phyloP scores from a whole-genome alignment of 2,797 vertebrate species.

The Saguinus oedipus region DNA sequence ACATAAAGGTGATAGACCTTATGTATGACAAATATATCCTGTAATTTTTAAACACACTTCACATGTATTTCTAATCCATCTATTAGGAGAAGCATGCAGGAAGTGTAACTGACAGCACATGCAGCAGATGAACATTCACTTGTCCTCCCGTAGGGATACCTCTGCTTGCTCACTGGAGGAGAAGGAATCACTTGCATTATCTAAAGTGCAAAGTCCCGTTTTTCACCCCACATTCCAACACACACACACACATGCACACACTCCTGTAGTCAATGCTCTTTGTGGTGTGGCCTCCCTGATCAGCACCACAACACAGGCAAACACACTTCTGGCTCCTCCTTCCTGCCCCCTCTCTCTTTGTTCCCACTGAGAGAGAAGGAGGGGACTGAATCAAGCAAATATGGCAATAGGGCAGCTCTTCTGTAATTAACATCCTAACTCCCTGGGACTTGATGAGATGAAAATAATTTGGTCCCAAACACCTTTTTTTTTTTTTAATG shows the following conservation, averaged over 20 bases:
- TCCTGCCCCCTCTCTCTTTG: not conserved
- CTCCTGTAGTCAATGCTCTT: not conserved
- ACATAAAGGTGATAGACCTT: not conserved
- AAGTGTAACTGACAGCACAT: not conserved
- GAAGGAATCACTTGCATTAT: not conserved
- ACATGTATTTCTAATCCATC: not conserved
- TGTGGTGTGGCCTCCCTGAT: not conserved
- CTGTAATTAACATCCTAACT: not conserved
- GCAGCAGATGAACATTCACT: not conserved
- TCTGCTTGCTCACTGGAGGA: not conserved
- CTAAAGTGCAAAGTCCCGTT: not conserved
- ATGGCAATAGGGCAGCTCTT: not conserved
- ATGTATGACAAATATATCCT: not conserved
- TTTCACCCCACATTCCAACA: not conserved
- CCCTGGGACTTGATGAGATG: not conserved
- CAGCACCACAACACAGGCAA: not conserved
- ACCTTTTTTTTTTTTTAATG: not conserved
- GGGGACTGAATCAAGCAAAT: not conserved
- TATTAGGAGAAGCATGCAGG: not conserved
- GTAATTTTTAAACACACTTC: not conserved
- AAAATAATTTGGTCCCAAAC: not conserved
- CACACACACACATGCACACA: fast-evolving
- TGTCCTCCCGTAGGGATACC: not conserved
- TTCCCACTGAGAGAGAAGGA: not conserved
- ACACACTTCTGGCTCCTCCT: not conserved